Evolutionary conservation across 2,888 invertebrate genomes (phyloP).

Genomic region (Rosalia funebris): DNA sequence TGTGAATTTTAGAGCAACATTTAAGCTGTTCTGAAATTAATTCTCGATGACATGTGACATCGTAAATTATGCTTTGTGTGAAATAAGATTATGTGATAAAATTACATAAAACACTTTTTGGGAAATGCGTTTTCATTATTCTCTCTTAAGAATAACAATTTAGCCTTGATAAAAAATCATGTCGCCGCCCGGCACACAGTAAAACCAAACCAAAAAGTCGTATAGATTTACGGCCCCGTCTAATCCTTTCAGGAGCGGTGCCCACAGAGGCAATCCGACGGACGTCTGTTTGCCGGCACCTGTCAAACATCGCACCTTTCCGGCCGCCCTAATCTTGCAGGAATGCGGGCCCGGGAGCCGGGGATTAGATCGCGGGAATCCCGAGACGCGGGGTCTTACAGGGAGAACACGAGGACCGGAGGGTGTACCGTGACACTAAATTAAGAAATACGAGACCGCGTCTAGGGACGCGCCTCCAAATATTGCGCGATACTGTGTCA

Average conservation of each 20-base stretch:
- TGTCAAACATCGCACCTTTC: constrained; percentile 15
- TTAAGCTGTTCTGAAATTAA: too few species aligned
- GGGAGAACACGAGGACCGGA: background rate
- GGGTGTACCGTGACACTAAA: constrained; percentile 16
- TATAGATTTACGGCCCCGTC: too few species aligned
- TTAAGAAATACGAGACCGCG: constrained; percentile 25
- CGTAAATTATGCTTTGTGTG: too few species aligned
- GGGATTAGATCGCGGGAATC: constrained; percentile 13
- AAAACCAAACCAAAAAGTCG: too few species aligned
- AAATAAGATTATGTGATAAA: too few species aligned
- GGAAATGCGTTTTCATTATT: too few species aligned
- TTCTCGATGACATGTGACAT: too few species aligned
- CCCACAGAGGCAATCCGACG: constrained; percentile 4
- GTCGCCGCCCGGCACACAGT: too few species aligned
- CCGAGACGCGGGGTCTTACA: background rate
- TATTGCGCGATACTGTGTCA: constrained; percentile 22
- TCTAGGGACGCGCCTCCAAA: constrained; percentile 4
- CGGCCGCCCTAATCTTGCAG: constrained; percentile 5
- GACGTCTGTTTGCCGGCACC: constrained; percentile 7
- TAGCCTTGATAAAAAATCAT: too few species aligned
- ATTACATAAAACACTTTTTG: too few species aligned
- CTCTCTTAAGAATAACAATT: too few species aligned
- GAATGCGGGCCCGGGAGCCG: constrained; percentile 17
- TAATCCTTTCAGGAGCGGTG: constrained; percentile 11
- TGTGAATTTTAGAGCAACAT: too few species aligned